Percentiles rank a stretch among this genome's conserved stretches.
Evolutionary conservation across 2,797 vertebrate genomes (phyloP).

Genomic region (Gouania willdenowi): DNA sequence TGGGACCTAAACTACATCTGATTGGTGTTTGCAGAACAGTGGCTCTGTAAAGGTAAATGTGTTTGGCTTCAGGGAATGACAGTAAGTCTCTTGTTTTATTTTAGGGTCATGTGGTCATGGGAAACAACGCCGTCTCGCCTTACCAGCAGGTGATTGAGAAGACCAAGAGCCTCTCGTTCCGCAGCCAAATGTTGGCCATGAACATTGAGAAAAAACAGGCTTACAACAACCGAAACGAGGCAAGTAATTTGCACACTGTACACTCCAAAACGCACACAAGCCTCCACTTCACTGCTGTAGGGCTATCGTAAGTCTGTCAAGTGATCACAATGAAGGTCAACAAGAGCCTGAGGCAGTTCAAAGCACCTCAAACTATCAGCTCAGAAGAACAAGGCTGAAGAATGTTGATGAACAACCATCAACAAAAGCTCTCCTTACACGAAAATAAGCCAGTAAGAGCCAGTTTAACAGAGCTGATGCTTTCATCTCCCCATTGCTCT

Average conservation of each 20-base stretch:
- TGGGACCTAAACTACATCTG: conserved; percentile 3
- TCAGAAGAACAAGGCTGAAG: conserved; percentile 59
- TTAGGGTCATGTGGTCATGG: conserved; percentile 95
- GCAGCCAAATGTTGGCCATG: conserved; percentile 96
- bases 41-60: conserved; percentile 9
- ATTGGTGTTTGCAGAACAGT: conserved; percentile 9
- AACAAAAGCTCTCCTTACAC: conserved; percentile 75
- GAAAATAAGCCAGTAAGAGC: conserved; percentile 76
- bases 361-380: conserved; percentile 65
- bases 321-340: conserved; percentile 54
- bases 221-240: conserved; percentile 89
- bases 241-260: conserved; percentile 50
- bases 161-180: conserved; percentile 94
- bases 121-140: conserved; percentile 93
- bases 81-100: not conserved
- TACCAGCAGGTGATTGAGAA: conserved; percentile 98
- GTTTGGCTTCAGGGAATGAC: conserved; percentile 12
- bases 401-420: conserved; percentile 75
- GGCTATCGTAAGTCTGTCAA: conserved; percentile 16
- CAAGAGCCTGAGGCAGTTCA: conserved; percentile 60
- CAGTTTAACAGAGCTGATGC: conserved; percentile 73
- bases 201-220: conserved; percentile 94
- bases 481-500: conserved; percentile 78
- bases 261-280: conserved; percentile 8
- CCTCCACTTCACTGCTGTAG: conserved; percentile 5